Evolutionary conservation across 2,113 vertebrate genomes (phyloP).

Genomic region (Campylomormyrus tamandua): DNA sequence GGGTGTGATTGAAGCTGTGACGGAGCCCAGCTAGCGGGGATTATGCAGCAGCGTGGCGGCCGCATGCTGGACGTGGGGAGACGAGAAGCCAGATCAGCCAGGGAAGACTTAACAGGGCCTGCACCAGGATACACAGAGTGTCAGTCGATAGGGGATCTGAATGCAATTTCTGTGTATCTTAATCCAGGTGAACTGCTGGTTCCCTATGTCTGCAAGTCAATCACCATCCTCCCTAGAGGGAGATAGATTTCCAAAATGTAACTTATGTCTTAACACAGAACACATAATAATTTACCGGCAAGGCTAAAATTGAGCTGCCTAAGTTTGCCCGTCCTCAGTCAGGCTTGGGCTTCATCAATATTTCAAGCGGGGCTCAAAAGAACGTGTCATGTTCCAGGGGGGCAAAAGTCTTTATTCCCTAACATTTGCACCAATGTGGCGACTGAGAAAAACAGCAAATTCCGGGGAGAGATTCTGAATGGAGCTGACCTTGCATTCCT

Average conservation of each 20-base stretch:
- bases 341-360: slow-evolving; percentile 1
- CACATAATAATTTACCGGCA: background rate
- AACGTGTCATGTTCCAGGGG: background rate
- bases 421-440: background rate
- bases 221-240: background rate
- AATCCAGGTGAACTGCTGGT: background rate
- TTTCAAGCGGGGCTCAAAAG: background rate
- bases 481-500: background rate
- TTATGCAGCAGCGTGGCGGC: background rate
- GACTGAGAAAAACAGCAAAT: background rate
- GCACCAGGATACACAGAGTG: background rate
- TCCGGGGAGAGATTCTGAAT: background rate
- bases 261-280: background rate
- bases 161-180: slow-evolving; percentile 11
- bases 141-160: background rate
- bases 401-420: background rate
- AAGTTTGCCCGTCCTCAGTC: background rate
- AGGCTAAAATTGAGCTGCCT: background rate
- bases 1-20: background rate
- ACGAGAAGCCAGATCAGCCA: background rate
- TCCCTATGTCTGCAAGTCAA: background rate
- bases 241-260: background rate
- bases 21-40: background rate
- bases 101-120: background rate
- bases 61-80: background rate